Base-by-base conservation (phyloP, 2,888 invertebrate genomes). In the Nysson spinosus region DNA sequence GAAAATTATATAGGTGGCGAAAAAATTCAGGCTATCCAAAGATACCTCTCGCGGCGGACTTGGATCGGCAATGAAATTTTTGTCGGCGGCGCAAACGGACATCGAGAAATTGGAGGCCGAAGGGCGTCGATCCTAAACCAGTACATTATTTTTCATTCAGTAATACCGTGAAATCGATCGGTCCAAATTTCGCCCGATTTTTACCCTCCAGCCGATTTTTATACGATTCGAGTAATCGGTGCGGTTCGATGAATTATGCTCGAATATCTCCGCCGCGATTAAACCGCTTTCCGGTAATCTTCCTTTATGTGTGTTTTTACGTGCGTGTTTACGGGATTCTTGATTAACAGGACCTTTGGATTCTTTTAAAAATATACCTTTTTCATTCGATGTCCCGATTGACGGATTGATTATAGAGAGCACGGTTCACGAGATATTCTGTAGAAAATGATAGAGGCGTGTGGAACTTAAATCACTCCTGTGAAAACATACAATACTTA, bases 1-100 rank as follows among this genome's bases (percentile, higher is more conserved):
- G 73, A 65, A 83, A 85, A 85, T 84, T 84, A 83, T 72, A 78
- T 78, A 76, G 78, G 62, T 51, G 66, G 49, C 20, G n/a, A n/a
- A n/a, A 37, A 24, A 56, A 39, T 44, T 51, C 42, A 50, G 35
- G 58, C 54, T 16, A 14, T 30, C 37, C 55, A 58, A 58, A 57
- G 68, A 57, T 58, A 67, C n/a, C n/a, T 67, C 66, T 49, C 34
- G 57, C 43, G 28, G 16, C 28, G 1, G 35, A n/a, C n/a, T n/a
- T n/a, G n/a, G n/a, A 35, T 40, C 65, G 44, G 44, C 55, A 57
- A 51, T 56, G 49, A 62, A 67, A 69, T 56, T 56, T 62, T 40
- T 56, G n/a, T 34, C 39, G 57, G 40, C 46, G 58, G 28, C n/a
- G n/a, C n/a, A n/a, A n/a, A 58, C 39, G 39, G 40, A 9, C 32